A percentile compares a stretch with the other conserved stretches of the same genome.
Evolutionary conservation across 1,140 invertebrate genomes (phyloP).

Genomic region (Papilio aristodemus): DNA sequence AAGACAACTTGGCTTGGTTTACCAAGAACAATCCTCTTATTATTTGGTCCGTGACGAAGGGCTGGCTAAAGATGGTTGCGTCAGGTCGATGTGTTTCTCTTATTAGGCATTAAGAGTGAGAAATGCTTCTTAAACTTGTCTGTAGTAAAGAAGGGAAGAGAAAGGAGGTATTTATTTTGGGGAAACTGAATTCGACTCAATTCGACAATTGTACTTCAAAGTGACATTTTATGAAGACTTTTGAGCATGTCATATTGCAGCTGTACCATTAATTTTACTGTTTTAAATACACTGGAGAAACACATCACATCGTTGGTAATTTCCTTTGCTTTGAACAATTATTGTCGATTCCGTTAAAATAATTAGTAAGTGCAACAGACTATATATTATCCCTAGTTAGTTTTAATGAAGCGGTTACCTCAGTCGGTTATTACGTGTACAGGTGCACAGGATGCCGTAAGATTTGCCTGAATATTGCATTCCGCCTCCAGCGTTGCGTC

Average conservation of each 20-base stretch:
- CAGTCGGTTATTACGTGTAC: slow-evolving; percentile 12
- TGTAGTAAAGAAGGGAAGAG: no score
- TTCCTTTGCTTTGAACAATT: slow-evolving; percentile 1
- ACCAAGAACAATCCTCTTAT: not conserved
- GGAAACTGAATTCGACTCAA: no score
- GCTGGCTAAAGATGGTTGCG: not conserved
- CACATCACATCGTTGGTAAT: not conserved
- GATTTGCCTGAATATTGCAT: slow-evolving; percentile 28
- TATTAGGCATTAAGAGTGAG: not conserved
- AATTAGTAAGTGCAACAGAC: not conserved
- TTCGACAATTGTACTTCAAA: no score
- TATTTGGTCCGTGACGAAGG: not conserved
- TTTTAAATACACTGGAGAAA: no score
- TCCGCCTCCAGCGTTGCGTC: slow-evolving; percentile 15
- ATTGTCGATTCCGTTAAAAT: slow-evolving; percentile 2
- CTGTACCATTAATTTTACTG: no score
- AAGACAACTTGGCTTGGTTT: slow-evolving; percentile 1
- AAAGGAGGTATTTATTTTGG: no score
- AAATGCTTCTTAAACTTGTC: no score
- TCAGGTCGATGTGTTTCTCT: not conserved
- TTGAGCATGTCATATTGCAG: no score
- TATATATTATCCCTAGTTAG: not conserved
- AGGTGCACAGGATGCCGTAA: slow-evolving; percentile 14
- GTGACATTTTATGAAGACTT: no score
- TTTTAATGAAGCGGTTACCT: slow-evolving; percentile 24